Evolutionary conservation across 1,140 invertebrate species (phyloP).

Genomic region (Drosophila repletoides): DNA sequence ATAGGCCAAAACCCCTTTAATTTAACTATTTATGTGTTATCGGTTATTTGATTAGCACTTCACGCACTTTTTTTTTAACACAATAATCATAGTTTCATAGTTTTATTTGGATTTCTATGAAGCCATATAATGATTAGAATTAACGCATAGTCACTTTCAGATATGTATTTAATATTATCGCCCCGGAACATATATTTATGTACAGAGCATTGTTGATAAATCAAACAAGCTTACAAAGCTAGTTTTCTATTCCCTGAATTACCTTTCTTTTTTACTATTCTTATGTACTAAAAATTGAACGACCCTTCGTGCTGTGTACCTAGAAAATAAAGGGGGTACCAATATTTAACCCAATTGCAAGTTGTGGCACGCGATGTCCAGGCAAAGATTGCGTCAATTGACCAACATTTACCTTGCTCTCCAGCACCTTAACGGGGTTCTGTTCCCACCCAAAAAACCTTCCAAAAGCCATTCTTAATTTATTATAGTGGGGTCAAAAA

Average conservation of each 20-base stretch:
- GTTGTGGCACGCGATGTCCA: conserved; percentile 66
- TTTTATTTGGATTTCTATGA: background rate
- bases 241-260: no score
- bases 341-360: conserved; percentile 57
- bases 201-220: conserved; percentile 1
- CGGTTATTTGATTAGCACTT: background rate
- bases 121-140: conserved; percentile 22
- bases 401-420: conserved; percentile 41
- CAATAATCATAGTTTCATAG: background rate
- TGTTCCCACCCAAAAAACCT: conserved; percentile 12
- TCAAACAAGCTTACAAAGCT: no score
- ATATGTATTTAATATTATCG: conserved; percentile 7
- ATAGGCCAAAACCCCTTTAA: no score
- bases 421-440: conserved; percentile 22
- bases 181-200: background rate
- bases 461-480: no score
- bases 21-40: background rate
- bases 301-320: conserved; percentile 3
- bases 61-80: background rate
- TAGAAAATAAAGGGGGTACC: background rate
- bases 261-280: background rate
- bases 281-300: background rate
- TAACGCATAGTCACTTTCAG: conserved; percentile 7
- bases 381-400: conserved; percentile 56
- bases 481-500: background rate